These are phyloP conservation scores for Astropecten irregularis DNA, from an alignment of 53 echinoderm and acorn worm species.

Conservation along the genomic window DNA sequence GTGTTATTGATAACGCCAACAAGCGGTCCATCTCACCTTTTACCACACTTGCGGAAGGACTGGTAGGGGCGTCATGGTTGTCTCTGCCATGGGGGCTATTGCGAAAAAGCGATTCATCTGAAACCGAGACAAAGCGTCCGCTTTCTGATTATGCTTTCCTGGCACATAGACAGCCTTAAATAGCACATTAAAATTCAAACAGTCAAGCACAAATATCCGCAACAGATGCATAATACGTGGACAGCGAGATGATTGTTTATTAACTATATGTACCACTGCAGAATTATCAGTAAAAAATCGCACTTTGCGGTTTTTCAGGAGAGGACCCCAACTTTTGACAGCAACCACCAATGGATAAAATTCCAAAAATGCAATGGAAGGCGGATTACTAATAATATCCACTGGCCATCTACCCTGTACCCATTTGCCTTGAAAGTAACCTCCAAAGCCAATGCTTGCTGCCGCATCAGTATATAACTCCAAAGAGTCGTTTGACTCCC, in stretches of 20 bases:
- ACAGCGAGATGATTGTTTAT: conserved; percentile 23
- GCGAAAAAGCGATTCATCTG: conserved; percentile 17
- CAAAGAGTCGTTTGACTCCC: no score
- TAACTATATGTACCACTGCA: conserved; percentile 42
- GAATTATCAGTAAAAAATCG: conserved; percentile 28
- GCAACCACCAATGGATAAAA: conserved; percentile 41
- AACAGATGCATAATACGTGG: conserved; percentile 11
- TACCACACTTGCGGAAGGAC: no score
- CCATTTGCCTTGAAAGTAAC: no score
- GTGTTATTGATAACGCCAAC: no score
- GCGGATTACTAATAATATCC: background rate
- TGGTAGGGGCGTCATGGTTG: conserved; percentile 9
- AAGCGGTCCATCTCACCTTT: background rate
- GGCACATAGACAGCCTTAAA: conserved; percentile 32
- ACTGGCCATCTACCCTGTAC: no score
- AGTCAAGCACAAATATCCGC: conserved; percentile 12
- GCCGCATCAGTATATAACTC: no score
- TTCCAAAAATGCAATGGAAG: conserved; percentile 38
- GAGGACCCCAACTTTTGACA: background rate
- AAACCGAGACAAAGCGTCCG: conserved; percentile 56
- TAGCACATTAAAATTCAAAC: background rate
- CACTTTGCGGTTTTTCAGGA: background rate
- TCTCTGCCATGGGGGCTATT: conserved; percentile 21
- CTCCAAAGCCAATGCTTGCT: no score
- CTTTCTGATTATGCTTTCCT: conserved; percentile 13